Percentiles rank a stretch among this genome's conserved stretches.
Evolutionary conservation across 2,888 invertebrate species (phyloP).

Genomic region (Lasioglossum oenotherae): DNA sequence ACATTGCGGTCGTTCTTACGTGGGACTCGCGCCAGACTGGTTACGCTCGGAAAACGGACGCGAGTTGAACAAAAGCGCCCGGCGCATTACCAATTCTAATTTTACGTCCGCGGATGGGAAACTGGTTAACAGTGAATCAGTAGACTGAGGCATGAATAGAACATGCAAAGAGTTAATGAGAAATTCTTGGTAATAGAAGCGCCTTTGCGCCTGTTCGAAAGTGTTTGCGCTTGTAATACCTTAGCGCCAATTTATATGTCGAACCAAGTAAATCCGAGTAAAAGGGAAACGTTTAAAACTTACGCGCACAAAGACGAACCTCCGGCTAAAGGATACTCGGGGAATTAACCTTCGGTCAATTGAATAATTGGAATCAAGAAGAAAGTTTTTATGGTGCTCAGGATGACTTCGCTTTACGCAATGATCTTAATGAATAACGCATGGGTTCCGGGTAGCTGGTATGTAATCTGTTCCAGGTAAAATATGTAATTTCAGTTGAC

Average conservation of each 20-base stretch:
- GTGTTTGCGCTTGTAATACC: background rate
- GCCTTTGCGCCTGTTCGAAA: background rate
- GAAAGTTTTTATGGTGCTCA: background rate
- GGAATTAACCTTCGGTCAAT: background rate
- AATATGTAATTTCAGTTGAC: background rate
- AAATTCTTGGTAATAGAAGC: slow-evolving; percentile 2
- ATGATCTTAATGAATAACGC: background rate
- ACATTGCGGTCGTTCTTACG: background rate
- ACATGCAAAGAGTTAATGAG: slow-evolving; percentile 12
- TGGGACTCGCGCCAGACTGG: background rate
- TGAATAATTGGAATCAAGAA: background rate
- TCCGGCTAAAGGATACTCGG: background rate
- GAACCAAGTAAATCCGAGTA: background rate
- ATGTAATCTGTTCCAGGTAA: background rate
- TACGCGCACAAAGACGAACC: background rate
- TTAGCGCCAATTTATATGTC: background rate
- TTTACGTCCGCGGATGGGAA: slow-evolving; percentile 11
- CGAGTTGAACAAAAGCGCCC: slow-evolving; percentile 1
- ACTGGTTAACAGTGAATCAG: slow-evolving; percentile 9
- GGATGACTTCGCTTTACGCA: background rate
- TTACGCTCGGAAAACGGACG: background rate
- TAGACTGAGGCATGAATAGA: background rate
- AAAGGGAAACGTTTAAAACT: background rate
- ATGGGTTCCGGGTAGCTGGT: background rate
- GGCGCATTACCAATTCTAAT: slow-evolving; percentile 11